These are phyloP conservation scores for Actinemys pallida DNA, from an alignment of 2,113 vertebrate genomes.

Conservation along the genomic window DNA sequence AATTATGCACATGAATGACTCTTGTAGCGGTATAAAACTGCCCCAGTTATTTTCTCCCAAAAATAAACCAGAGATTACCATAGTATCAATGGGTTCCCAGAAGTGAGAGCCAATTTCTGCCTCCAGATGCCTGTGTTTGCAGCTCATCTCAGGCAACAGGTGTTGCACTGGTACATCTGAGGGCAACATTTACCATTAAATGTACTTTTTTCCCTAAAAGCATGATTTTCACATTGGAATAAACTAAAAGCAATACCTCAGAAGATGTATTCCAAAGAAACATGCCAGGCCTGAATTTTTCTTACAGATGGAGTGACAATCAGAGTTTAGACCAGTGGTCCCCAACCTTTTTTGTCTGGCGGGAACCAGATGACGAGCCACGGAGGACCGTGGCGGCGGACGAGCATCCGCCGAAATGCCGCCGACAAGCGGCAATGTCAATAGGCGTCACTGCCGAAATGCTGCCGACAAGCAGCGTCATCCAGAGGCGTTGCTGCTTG, in stretches of 20 bases:
- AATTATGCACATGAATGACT: constrained; percentile 32
- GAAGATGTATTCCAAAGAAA: not conserved
- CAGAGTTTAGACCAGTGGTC: not conserved
- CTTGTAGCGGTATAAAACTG: not conserved
- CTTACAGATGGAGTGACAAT: not conserved
- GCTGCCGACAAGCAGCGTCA: no score
- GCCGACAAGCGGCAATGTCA: no score
- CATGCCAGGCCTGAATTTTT: not conserved
- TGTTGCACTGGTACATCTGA: not conserved
- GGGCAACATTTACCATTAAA: not conserved
- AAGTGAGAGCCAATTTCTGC: not conserved
- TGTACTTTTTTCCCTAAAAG: not conserved
- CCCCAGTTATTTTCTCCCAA: not conserved
- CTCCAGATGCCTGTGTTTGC: not conserved
- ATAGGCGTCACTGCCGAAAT: no score
- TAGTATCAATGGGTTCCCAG: not conserved
- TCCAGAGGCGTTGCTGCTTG: no score
- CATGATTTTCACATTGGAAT: not conserved
- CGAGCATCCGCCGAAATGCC: no score
- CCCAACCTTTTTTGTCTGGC: no score
- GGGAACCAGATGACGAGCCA: no score
- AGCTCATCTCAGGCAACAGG: not conserved
- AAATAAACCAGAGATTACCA: constrained; percentile 14
- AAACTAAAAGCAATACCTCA: not conserved
- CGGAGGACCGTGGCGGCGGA: no score